Evolutionary conservation across 2,113 vertebrate species (phyloP).

Genomic region (Boulengeromyrus knoepffleri): DNA sequence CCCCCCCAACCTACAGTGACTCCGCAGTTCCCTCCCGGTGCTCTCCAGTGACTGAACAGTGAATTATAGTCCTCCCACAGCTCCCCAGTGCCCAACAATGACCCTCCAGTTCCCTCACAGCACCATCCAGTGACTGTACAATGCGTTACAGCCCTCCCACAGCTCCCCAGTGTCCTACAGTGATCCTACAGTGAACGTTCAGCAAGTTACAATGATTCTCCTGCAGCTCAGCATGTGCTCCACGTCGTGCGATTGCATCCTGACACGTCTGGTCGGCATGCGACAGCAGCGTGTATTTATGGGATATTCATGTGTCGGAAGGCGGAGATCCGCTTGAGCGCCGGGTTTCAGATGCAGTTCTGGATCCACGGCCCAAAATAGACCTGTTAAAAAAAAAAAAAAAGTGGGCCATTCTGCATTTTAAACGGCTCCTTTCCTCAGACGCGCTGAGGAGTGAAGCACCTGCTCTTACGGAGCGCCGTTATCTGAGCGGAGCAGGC

Average conservation of each 20-base stretch:
- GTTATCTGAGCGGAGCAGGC: background rate
- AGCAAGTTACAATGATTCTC: background rate
- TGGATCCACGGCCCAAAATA: background rate
- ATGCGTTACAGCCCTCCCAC: background rate
- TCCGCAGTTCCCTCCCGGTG: background rate
- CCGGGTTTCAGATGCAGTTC: background rate
- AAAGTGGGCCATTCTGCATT: background rate
- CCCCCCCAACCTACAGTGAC: background rate
- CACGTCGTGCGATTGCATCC: background rate
- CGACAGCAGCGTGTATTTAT: background rate
- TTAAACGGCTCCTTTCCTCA: background rate
- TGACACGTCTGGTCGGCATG: background rate
- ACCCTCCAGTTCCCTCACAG: background rate
- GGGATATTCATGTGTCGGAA: background rate
- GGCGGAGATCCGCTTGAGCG: background rate
- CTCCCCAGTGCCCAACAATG: background rate
- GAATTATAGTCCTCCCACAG: background rate
- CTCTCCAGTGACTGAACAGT: background rate
- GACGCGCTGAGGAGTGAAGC: background rate
- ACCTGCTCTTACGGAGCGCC: background rate
- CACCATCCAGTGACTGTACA: background rate
- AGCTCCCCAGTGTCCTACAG: background rate
- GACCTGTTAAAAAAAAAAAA: background rate
- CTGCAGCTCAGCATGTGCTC: background rate
- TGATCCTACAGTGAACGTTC: background rate